Evolutionary conservation across 2,113 vertebrate species (phyloP).

Genomic region (Saimiri boliviensis): DNA sequence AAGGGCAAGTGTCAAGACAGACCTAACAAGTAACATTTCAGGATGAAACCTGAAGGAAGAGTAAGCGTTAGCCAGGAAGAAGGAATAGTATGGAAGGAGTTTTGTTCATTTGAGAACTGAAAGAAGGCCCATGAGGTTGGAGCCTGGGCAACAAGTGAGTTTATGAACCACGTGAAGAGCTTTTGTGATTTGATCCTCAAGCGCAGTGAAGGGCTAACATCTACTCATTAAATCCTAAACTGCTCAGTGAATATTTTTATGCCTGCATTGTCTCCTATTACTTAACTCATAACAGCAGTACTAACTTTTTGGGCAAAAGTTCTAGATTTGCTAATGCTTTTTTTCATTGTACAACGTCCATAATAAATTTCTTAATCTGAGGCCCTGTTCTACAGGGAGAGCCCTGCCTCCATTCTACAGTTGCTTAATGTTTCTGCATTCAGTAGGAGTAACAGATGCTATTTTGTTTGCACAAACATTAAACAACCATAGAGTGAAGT

Average conservation of each 20-base stretch:
- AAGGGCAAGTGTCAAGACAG: neutral
- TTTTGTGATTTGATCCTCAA: neutral
- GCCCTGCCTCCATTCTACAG: neutral
- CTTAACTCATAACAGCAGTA: neutral
- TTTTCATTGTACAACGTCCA: neutral
- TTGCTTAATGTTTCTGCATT: neutral
- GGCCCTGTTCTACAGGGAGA: neutral
- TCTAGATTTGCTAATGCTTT: neutral
- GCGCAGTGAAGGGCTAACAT: neutral
- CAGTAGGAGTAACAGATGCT: neutral
- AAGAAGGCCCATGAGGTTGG: accelerated
- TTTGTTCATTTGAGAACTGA: neutral
- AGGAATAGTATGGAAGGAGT: too few species aligned
- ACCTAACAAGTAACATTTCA: neutral
- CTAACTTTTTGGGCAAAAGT: neutral
- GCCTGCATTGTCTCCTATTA: neutral
- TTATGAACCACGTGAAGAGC: neutral
- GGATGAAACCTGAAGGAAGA: neutral
- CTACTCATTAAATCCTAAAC: neutral
- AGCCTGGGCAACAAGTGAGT: neutral
- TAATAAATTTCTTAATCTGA: neutral
- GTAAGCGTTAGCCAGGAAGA: neutral
- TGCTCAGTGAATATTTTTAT: neutral
- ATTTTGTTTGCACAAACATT: neutral
- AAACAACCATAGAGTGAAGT: neutral